These are phyloP conservation scores for Meteorus sp. DNA, from an alignment of 1,140 invertebrate genomes.

Conservation along the genomic window DNA sequence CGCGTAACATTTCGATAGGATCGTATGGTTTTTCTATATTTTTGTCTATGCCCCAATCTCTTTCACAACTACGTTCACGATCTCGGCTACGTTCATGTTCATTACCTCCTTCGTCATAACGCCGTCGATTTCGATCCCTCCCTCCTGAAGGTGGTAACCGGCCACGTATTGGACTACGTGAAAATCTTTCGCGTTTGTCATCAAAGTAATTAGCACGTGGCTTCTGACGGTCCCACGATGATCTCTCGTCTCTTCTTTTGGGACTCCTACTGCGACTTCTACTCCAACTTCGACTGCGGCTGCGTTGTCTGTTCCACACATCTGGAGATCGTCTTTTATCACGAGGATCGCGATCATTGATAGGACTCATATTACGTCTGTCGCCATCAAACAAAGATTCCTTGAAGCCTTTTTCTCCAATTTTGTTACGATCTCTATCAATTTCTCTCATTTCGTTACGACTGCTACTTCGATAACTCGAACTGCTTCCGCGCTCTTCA, in stretches of 20 bases:
- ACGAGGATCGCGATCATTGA: conserved; percentile 31
- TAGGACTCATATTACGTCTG: conserved; percentile 40
- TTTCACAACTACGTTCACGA: conserved; percentile 19
- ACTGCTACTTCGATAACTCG: conserved; percentile 34
- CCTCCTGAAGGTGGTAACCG: conserved; percentile 27
- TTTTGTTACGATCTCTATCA: conserved; percentile 37
- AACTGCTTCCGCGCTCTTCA: conserved; percentile 32
- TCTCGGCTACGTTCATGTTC: conserved; percentile 14
- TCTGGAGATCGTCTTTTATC: conserved; percentile 36
- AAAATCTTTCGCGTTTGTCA: conserved; percentile 43
- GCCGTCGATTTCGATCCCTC: conserved; percentile 39
- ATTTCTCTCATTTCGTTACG: conserved; percentile 31
- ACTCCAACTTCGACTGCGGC: conserved; percentile 44
- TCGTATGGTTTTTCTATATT: conserved; percentile 47
- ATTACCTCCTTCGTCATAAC: conserved; percentile 30
- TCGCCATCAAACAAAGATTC: conserved; percentile 29
- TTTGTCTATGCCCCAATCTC: conserved; percentile 34
- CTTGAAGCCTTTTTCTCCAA: conserved; percentile 29
- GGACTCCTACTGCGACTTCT: conserved; percentile 52
- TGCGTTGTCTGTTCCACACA: conserved; percentile 44
- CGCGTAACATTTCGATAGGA: conserved; percentile 47
- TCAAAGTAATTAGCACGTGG: conserved; percentile 33
- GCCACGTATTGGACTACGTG: conserved; percentile 37
- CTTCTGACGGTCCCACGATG: conserved; percentile 26
- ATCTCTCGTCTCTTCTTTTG: conserved; percentile 40